phyloP scores from a whole-genome alignment of 2,888 invertebrate species.

The Drosophila merina region DNA sequence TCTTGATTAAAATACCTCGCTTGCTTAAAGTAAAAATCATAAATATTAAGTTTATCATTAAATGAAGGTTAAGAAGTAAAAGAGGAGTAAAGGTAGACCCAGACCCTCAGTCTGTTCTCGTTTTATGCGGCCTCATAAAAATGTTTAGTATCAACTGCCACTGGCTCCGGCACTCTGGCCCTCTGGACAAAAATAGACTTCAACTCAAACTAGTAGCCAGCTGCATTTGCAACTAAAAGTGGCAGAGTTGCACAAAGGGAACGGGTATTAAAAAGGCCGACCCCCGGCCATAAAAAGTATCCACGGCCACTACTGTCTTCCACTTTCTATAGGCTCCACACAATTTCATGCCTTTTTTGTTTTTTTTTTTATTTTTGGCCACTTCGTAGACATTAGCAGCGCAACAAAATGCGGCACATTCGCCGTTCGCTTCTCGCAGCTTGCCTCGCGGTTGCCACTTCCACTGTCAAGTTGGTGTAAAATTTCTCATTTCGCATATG shows the following conservation, averaged over 20 bases:
- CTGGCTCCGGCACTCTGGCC: background rate
- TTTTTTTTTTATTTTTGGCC: slow-evolving; percentile 69
- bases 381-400: slow-evolving; percentile 26
- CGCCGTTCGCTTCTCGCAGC: slow-evolving; percentile 64
- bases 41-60: no score
- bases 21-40: no score
- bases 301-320: slow-evolving; percentile 31
- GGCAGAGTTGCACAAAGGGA: slow-evolving; percentile 29
- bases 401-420: slow-evolving; percentile 57
- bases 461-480: slow-evolving; percentile 77
- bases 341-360: slow-evolving; percentile 57
- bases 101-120: background rate
- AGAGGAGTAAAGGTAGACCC: background rate
- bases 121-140: slow-evolving; percentile 1
- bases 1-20: no score
- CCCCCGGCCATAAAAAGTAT: slow-evolving; percentile 69
- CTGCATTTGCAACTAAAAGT: slow-evolving; percentile 8
- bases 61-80: no score
- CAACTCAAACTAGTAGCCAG: slow-evolving; percentile 23
- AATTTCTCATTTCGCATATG: slow-evolving; percentile 78
- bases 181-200: slow-evolving; percentile 12
- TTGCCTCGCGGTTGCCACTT: slow-evolving; percentile 62
- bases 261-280: slow-evolving; percentile 53
- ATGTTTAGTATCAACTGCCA: background rate
- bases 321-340: slow-evolving; percentile 53